These are phyloP conservation scores for Trochalopteron elliotii DNA, from an alignment of 2,113 vertebrate species.

Conservation along the genomic window DNA sequence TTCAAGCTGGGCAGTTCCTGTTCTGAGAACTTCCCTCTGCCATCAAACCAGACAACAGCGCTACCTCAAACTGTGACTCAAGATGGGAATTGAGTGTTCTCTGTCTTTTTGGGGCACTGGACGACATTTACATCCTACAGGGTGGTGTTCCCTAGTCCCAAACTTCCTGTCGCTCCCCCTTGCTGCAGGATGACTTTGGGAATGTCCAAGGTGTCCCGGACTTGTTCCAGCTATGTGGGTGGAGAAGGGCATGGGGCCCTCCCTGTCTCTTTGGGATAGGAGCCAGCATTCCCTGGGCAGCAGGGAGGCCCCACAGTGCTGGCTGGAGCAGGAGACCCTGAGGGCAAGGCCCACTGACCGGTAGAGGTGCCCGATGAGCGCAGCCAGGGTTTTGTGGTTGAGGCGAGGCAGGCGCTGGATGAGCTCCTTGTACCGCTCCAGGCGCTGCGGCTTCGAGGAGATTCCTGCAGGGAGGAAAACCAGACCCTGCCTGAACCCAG, in stretches of 20 bases:
- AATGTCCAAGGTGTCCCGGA: neutral
- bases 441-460: conserved; percentile 76
- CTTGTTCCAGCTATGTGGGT: neutral
- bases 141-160: neutral
- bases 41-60: neutral
- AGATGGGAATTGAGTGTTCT: neutral
- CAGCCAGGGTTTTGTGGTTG: conserved; percentile 88
- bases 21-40: neutral
- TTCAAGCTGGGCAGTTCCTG: neutral
- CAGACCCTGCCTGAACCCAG: neutral
- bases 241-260: neutral
- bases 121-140: neutral
- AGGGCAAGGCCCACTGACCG: conserved; percentile 73
- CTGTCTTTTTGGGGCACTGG: no score
- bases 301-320: neutral
- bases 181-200: neutral
- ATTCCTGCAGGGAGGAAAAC: conserved; percentile 70
- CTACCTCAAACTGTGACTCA: neutral
- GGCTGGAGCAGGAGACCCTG: neutral
- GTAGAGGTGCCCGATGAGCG: conserved; percentile 92
- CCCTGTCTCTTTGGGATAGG: rapidly evolving
- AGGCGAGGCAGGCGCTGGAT: conserved; percentile 88
- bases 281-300: neutral
- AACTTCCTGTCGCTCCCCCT: neutral
- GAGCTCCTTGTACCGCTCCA: conserved; percentile 92